Conservation (phyloP, 2,797 vertebrate species). For the Molothrus aeneus region DNA sequence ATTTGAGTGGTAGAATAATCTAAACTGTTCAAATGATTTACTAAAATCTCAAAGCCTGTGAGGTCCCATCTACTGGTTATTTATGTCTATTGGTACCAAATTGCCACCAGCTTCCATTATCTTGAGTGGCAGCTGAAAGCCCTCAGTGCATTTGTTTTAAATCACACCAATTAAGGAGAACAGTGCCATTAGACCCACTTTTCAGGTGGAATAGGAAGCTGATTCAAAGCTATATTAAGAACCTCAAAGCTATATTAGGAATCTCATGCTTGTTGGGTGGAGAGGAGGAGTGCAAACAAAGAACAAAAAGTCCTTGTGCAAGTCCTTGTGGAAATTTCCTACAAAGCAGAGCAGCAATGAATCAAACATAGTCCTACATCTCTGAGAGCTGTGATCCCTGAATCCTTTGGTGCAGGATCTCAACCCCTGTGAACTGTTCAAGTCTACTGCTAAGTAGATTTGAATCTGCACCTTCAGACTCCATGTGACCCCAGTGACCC, state of each 20-base stretch:
- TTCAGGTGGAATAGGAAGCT: neutral
- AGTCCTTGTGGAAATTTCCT: slow-evolving; percentile 13
- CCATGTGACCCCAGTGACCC: accelerated
- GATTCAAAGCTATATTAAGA: neutral
- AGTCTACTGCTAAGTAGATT: neutral
- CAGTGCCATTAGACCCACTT: neutral
- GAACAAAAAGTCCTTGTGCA: neutral
- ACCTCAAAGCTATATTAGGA: neutral
- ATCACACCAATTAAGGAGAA: neutral
- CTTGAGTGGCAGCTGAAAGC: neutral
- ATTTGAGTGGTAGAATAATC: neutral
- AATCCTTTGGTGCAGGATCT: neutral
- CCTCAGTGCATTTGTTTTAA: neutral
- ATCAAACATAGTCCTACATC: neutral
- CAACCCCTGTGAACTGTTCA: neutral
- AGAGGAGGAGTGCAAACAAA: neutral
- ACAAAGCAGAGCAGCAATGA: neutral
- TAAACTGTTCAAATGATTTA: neutral
- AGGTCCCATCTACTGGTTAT: neutral
- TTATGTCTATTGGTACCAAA: neutral
- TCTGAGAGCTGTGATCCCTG: neutral
- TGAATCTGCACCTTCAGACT: neutral
- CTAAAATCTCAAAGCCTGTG: neutral
- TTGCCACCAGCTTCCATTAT: neutral
- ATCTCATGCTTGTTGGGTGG: neutral